phyloP scores from a whole-genome alignment of 1,140 invertebrate genomes.

The Drosophila pachea region DNA sequence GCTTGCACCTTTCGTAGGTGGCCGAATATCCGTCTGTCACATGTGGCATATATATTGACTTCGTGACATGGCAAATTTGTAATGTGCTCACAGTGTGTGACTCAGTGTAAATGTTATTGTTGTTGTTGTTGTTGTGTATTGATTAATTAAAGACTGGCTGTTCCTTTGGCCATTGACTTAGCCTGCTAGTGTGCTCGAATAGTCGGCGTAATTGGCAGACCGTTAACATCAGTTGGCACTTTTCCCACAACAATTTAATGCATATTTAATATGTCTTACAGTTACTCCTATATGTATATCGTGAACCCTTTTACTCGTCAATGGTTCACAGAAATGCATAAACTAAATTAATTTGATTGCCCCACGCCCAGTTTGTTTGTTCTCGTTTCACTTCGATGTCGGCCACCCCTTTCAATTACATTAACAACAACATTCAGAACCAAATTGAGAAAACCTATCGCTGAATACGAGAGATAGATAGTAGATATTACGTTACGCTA shows the following conservation, averaged over 20 bases:
- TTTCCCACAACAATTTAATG: slow-evolving; percentile 53
- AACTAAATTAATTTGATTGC: slow-evolving; percentile 50
- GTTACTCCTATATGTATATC: slow-evolving; percentile 35
- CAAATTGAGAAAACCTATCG: slow-evolving; percentile 3
- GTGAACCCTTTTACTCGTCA: slow-evolving; percentile 10
- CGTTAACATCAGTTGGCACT: slow-evolving; percentile 49
- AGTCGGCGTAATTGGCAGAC: slow-evolving; percentile 30
- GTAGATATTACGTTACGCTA: not conserved
- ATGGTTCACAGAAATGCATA: slow-evolving; percentile 24
- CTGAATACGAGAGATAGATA: not conserved
- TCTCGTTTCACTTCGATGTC: slow-evolving; percentile 14
- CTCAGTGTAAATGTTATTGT: slow-evolving; percentile 16
- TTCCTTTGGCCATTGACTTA: slow-evolving; percentile 29
- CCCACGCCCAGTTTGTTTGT: slow-evolving; percentile 25
- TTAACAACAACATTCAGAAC: slow-evolving; percentile 21
- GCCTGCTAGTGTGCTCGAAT: slow-evolving; percentile 9
- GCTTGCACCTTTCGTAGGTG: slow-evolving; percentile 16
- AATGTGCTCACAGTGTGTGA: slow-evolving; percentile 14
- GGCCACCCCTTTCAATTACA: slow-evolving; percentile 39
- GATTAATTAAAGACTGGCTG: slow-evolving; percentile 47
- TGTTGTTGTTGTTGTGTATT: slow-evolving; percentile 32
- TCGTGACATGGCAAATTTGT: slow-evolving; percentile 39
- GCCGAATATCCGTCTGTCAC: slow-evolving; percentile 32
- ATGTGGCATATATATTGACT: slow-evolving; percentile 30
- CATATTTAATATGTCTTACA: slow-evolving; percentile 65